phyloP scores from a whole-genome alignment of 2,113 vertebrate species.

The Polypterus senegalus region DNA sequence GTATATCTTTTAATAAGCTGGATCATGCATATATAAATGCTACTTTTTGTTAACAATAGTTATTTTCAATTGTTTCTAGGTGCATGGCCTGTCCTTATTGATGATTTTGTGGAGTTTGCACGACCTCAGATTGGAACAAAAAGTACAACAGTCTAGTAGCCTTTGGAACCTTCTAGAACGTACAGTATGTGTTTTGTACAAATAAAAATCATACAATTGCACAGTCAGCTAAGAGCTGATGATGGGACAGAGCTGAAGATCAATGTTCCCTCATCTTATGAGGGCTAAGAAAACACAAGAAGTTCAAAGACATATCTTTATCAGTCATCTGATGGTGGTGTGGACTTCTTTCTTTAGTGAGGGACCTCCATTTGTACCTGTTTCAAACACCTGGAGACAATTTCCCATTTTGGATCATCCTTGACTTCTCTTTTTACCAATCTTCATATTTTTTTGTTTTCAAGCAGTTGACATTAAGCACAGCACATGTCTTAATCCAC shows the following conservation, averaged over 20 bases:
- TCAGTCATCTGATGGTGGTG: constrained; percentile 60
- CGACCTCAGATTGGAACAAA: constrained; percentile 78
- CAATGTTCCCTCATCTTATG: constrained; percentile 49
- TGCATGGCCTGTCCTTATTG: constrained; percentile 76
- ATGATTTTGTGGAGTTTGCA: constrained; percentile 84
- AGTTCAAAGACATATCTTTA: constrained; percentile 39
- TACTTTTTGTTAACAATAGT: too few relatives aligned
- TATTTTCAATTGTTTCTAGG: constrained; percentile 29
- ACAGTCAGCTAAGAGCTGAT: constrained; percentile 64
- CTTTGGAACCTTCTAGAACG: constrained; percentile 55
- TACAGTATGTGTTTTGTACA: constrained; percentile 65
- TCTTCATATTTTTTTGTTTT: constrained; percentile 52
- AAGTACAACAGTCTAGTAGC: constrained; percentile 70
- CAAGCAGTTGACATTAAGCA: constrained; percentile 58
- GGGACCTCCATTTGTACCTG: constrained; percentile 47
- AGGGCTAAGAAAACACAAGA: constrained; percentile 45
- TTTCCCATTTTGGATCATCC: constrained; percentile 47
- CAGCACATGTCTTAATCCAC: constrained; percentile 51
- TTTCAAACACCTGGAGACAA: constrained; percentile 59
- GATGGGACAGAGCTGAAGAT: constrained; percentile 69
- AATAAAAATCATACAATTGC: constrained; percentile 62
- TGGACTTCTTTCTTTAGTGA: constrained; percentile 66
- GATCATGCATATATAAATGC: too few relatives aligned
- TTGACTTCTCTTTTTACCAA: constrained; percentile 47
- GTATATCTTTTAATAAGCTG: too few relatives aligned